Conservation (phyloP, 2,888 invertebrate genomes). For the Heliconius hortense region DNA sequence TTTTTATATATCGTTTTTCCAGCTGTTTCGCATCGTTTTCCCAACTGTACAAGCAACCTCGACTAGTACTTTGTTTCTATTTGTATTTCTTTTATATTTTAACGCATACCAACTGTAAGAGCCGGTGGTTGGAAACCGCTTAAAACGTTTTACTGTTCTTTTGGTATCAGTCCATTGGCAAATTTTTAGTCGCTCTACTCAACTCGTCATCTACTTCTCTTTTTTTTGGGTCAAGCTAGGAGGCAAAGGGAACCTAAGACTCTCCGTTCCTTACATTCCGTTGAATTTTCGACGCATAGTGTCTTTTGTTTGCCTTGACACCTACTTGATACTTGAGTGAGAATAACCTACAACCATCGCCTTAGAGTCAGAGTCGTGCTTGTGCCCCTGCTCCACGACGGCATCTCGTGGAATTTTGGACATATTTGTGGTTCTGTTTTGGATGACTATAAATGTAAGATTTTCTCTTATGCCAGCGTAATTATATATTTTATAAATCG, state of each 20-base stretch:
- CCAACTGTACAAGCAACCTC: background rate
- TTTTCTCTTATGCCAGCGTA: background rate
- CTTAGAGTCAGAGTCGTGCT: too few species aligned
- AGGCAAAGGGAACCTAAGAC: too few species aligned
- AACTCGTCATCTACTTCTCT: background rate
- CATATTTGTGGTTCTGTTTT: background rate
- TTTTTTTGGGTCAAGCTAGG: too few species aligned
- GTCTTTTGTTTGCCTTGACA: too few species aligned
- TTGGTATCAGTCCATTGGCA: background rate
- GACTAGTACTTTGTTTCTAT: background rate
- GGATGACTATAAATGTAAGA: background rate
- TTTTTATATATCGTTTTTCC: background rate
- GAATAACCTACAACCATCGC: too few species aligned
- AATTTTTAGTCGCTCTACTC: background rate
- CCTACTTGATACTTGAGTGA: too few species aligned
- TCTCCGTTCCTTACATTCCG: too few species aligned
- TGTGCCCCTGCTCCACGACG: too few species aligned
- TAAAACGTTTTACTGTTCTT: background rate
- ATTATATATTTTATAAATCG: background rate
- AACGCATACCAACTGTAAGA: background rate
- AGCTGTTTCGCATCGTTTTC: background rate
- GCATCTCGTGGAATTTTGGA: too few species aligned
- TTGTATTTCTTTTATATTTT: background rate
- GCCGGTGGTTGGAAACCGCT: background rate
- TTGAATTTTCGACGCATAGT: too few species aligned